Evolutionary conservation across 2,113 vertebrate species (phyloP).

Genomic region (Archocentrus centrarchus): DNA sequence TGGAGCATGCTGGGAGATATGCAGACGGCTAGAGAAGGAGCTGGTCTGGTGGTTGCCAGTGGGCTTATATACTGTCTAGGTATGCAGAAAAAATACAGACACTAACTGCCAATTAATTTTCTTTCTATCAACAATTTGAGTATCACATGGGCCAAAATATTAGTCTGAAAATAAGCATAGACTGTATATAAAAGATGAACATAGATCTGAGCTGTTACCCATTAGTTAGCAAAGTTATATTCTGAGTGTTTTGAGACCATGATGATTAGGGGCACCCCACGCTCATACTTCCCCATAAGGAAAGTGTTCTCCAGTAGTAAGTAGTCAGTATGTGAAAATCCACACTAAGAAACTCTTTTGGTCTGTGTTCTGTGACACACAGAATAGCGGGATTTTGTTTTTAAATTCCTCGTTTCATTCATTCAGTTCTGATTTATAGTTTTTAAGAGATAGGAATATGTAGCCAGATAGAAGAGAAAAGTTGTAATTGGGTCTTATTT

Average conservation of each 20-base stretch:
- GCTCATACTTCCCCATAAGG: background rate
- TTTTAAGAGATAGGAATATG: background rate
- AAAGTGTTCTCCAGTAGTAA: background rate
- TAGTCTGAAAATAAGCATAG: background rate
- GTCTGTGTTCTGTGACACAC: rapidly evolving
- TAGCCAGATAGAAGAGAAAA: background rate
- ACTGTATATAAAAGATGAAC: rapidly evolving
- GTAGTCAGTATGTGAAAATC: background rate
- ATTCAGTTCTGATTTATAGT: background rate
- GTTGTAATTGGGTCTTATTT: background rate
- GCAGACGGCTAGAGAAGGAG: conserved; percentile 97
- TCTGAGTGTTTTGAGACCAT: background rate
- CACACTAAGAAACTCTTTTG: background rate
- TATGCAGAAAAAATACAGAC: conserved; percentile 52
- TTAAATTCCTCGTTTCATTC: background rate
- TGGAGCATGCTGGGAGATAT: conserved; percentile 99
- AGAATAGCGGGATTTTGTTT: background rate
- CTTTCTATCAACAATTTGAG: background rate
- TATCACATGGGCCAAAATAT: background rate
- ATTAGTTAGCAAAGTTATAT: too few species aligned
- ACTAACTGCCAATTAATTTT: background rate
- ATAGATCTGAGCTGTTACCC: too few species aligned
- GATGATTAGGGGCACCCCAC: background rate
- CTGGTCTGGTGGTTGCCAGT: conserved; percentile 95
- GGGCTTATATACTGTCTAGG: conserved; percentile 97